A percentile compares a stretch with the other conserved stretches of the same genome.
Conservation (phyloP, 2,888 invertebrate genomes). For the Lottia scabra region DNA sequence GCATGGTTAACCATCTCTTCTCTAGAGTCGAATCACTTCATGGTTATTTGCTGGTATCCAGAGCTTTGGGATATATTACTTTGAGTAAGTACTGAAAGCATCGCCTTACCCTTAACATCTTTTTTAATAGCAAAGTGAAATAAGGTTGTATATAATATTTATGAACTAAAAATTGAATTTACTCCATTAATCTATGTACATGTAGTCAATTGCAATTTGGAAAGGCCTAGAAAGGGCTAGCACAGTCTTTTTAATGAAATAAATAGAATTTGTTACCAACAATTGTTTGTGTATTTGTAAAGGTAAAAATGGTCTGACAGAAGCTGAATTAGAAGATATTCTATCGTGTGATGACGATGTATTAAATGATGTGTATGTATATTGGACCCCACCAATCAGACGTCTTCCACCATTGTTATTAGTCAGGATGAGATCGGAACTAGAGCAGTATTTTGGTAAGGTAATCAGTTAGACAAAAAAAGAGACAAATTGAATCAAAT, state of each 20-base stretch:
- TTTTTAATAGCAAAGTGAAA: too few relatives aligned
- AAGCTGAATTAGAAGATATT: slow-evolving; percentile 59
- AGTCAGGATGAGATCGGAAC: slow-evolving; percentile 56
- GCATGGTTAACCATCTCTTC: slow-evolving; percentile 36
- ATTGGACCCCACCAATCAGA: slow-evolving; percentile 61
- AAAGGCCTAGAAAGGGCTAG: too few relatives aligned
- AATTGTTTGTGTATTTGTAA: too few relatives aligned
- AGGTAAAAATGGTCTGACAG: slow-evolving; percentile 52
- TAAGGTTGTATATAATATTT: too few relatives aligned
- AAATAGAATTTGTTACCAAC: too few relatives aligned
- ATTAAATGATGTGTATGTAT: slow-evolving; percentile 60
- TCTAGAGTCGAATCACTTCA: slow-evolving; percentile 41
- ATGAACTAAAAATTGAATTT: too few relatives aligned
- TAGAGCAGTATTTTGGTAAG: slow-evolving; percentile 54
- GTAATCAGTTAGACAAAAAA: too few relatives aligned
- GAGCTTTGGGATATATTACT: slow-evolving; percentile 49
- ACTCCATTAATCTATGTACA: too few relatives aligned
- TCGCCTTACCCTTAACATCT: too few relatives aligned
- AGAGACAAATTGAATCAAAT: too few relatives aligned
- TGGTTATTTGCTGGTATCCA: slow-evolving; percentile 43
- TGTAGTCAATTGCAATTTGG: too few relatives aligned
- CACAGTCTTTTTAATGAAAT: too few relatives aligned
- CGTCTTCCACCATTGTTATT: slow-evolving; percentile 62
- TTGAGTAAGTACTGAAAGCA: slow-evolving; percentile 21
- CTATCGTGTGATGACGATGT: slow-evolving; percentile 61